Percentiles rank a stretch among this genome's conserved stretches.
Evolutionary conservation across 2,797 vertebrate species (phyloP).

Genomic region (Nannoperca australis): DNA sequence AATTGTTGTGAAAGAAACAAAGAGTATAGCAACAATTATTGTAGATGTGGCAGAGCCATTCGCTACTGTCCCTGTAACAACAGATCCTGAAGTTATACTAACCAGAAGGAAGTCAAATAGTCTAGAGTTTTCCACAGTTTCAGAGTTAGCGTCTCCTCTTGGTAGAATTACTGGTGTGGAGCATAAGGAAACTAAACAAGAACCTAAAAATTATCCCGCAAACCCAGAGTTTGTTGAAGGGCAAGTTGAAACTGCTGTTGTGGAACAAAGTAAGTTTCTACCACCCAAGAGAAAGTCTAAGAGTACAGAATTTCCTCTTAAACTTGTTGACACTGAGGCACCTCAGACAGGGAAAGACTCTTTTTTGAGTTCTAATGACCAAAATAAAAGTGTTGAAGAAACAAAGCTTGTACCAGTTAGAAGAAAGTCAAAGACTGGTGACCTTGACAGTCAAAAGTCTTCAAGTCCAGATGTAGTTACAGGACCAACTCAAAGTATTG

Average conservation of each 20-base stretch:
- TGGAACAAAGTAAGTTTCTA: constrained; percentile 25
- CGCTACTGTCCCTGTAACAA: not conserved
- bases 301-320: constrained; percentile 7
- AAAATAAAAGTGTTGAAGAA: constrained; percentile 21
- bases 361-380: not conserved
- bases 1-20: constrained; percentile 20
- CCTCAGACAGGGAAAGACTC: not conserved
- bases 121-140: constrained; percentile 14
- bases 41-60: constrained; percentile 13
- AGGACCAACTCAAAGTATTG: not conserved
- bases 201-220: not conserved
- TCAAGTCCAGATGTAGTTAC: not conserved
- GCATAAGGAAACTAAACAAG: constrained; percentile 1
- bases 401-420: constrained; percentile 23
- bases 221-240: not conserved
- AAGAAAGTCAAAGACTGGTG: constrained; percentile 32
- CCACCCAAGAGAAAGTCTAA: constrained; percentile 64
- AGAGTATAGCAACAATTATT: constrained; percentile 12
- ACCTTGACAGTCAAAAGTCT: not conserved
- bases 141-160: constrained; percentile 15
- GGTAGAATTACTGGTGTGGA: not conserved
- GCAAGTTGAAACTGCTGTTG: constrained; percentile 1
- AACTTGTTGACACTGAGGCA: constrained; percentile 7
- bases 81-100: constrained; percentile 20
- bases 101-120: constrained; percentile 30